A percentile compares a stretch with the other conserved stretches of the same genome.
phyloP scores from a whole-genome alignment of 1,140 invertebrate genomes.

The Lethrus apterus region DNA sequence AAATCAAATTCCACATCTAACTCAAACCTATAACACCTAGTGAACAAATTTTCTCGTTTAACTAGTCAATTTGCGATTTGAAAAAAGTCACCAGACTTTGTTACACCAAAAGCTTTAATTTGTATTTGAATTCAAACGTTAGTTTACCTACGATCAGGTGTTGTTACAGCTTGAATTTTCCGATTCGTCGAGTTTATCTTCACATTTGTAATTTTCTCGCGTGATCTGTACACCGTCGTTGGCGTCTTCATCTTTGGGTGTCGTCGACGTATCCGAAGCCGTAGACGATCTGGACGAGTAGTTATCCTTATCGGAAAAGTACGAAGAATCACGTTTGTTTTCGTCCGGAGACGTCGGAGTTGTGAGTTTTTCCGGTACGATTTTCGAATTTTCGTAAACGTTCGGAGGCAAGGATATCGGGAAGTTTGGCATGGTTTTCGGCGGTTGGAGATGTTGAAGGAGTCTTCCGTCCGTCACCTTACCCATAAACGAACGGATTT shows the following conservation, averaged over 20 bases:
- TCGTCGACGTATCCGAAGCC: conserved; percentile 42
- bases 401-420: conserved; percentile 33
- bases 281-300: conserved; percentile 49
- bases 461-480: conserved; percentile 62
- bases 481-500: conserved; percentile 89
- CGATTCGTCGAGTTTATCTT: not conserved
- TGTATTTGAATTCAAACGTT: not conserved
- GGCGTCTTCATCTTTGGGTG: conserved; percentile 35
- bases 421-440: conserved; percentile 28
- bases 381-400: conserved; percentile 42
- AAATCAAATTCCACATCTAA: conserved; percentile 2
- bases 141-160: conserved; percentile 23
- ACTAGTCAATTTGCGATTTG: not conserved
- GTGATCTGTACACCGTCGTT: not conserved
- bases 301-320: conserved; percentile 51
- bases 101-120: not conserved
- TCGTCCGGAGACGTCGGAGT: conserved; percentile 25
- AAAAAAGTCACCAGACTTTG: not conserved
- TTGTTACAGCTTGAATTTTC: conserved; percentile 27
- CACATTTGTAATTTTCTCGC: not conserved
- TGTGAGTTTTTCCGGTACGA: conserved; percentile 41
- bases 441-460: conserved; percentile 33
- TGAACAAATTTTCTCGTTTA: conserved; percentile 3
- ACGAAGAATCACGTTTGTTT: conserved; percentile 45
- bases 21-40: conserved; percentile 1